Evolutionary conservation across 2,113 vertebrate species (phyloP), one percentile per base, ranked within the genome.

Genomic region (Oncorhynchus mykiss): DNA sequence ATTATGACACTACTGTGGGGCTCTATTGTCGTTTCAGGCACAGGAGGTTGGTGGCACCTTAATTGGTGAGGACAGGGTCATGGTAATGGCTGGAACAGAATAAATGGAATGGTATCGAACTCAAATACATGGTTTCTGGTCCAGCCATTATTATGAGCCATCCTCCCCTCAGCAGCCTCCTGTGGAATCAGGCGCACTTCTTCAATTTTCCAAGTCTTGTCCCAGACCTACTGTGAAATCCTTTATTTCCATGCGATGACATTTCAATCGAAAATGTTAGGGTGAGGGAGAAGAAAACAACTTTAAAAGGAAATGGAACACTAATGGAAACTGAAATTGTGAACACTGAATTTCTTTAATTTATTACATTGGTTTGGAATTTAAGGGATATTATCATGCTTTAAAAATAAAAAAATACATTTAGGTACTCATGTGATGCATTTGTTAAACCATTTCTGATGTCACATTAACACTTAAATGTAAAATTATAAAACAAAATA

Each of bases 321-420:
- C 85, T 92, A 93, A 91, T 92, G 87, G 81, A 89, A 90, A 93
- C 89, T 91, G 90, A 91, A 91, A 87, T 84, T 87, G 86, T 90
- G 90, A 90, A 91, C 88, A 91, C 81, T 86, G 82, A 79, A 78
- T 70, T 80, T 74, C 83, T 78, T 73, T 82, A 87, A 85, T 82
- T 74, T 87, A 88, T 90, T 89, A 93, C 91, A 92, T 88, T 79
- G 79, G 64, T 89, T 88, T 88, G 89, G 82, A 92, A 88, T 84
- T 87, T 86, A 82, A 89, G 86, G 87, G 85, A 85, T 85, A 86
- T 85, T 84, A 84, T 86, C 88, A 91, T 91, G 90, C 90, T 88
- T 86, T 60, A 25, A 81, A 89, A 83, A 86, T 60, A 25, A 81
- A 89, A 89, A 82, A 85, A 78, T 73, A 67, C 8, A 45, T 45